Base-by-base conservation (phyloP, 2,797 vertebrate genomes). In the Lutjanus campechanus region DNA sequence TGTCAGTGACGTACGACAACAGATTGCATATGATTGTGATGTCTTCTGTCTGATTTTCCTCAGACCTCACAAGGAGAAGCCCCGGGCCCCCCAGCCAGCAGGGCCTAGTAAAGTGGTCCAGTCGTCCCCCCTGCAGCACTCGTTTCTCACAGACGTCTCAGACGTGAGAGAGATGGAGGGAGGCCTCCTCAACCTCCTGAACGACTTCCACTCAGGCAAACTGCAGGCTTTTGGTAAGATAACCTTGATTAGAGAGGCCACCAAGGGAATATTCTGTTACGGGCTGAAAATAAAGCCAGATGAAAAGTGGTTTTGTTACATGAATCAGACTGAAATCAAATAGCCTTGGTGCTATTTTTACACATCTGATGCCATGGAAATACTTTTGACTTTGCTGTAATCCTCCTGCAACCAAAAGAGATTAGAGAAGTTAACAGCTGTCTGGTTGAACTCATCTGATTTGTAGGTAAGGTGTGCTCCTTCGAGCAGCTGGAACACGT, bases 91-190 rank as follows among this genome's bases (percentile, higher is more conserved):
- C 13, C 96, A 97, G 85, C 95, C 96, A 0, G 96, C 96, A 19
- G 95, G 96, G 0, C 92, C 96, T 56, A 91, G 93, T 0, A 96
- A 96, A 41, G 83, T 95, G 0, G 88, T 94, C 6, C 96, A 96
- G 91, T 96, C 96, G 0, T 96, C 97, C 0, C 97, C 97, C 1
- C 93, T 98, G 76, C 98, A 99, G 93, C 98, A 99, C 93, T 98
- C 97, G 7, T 99, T 99, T 89, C 97, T 99, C 88, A 99, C 98
- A 0, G 98, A 99, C 0, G 97, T 99, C 73, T 98, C 98, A 0
- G 97, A 99, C 0, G 98, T 99, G 83, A 97, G 97, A 53, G 98
- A 99, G 94, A 99, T 99, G 98, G 98, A 99, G 84, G 97, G 98
- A 1, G 98, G 98, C 8, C 96, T 99, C 54, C 94, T 99, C 76